Base-by-base conservation (phyloP, 2,888 invertebrate species). In the Volucella zonaria region DNA sequence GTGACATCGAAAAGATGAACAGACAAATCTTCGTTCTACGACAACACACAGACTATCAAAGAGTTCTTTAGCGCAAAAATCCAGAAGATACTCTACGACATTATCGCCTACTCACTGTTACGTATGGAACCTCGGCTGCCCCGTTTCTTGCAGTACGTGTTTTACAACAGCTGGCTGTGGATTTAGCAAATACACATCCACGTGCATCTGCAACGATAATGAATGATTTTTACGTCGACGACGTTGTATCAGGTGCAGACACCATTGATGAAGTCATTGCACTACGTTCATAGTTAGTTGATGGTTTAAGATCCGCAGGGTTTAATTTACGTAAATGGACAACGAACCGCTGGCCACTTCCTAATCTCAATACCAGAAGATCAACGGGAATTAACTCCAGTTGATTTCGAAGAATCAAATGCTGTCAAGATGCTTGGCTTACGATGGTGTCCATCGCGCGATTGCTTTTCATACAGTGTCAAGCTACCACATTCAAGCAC, bases 171-270 rank as follows among this genome's bases (percentile, higher is more conserved):
- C 23, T 23, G 3, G 23, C 23, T 23, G 23, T 23, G 2, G 23
- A 23, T 1, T 23, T 23, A 4, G 23, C 23, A 23, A 23, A 23
- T 1, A 23, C 23, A 23, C 23, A 23, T 23, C 23, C 23, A 4
- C 23, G 3, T 23, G 3, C 23, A 23, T 23, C 23, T 3, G 23
- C 4, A 23, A 3, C 23, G 42, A 14, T 9, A 43, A 45, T 18
- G 31, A 43, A 14, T 56, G 0, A 38, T 31, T n/a, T 56, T 38
- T 1, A 23, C 4, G 8, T 12, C 54, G 38, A 12, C n/a, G 11
- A 31, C 18, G 51, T 59, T n/a, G 67, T 87, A 38, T 74, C 81
- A 10, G 83, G 87, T 9, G 70, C 66, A n/a, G 73, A 78, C 11
- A 56, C 47, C 4, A 11, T 62, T 43, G 62, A 74, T 1, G 47